phyloP scores from a whole-genome alignment of 2,888 invertebrate species.

The Rhagium mordax region DNA sequence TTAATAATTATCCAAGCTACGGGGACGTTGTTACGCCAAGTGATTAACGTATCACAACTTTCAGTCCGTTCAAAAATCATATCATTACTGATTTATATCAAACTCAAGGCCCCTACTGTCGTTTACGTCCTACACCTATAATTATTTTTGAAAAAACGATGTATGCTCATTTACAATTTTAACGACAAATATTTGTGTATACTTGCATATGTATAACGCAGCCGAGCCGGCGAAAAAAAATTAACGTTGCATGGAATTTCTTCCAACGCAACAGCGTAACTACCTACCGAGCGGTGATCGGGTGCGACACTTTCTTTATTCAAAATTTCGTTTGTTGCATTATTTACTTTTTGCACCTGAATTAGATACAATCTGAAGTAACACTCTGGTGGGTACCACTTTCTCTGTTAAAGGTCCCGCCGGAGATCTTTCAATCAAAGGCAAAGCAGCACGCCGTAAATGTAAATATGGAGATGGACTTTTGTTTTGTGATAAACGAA shows the following conservation, averaged over 20 bases:
- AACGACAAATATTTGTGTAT: no score
- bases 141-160: not conserved
- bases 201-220: not conserved
- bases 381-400: constrained; percentile 26
- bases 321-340: constrained; percentile 17
- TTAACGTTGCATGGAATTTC: constrained; percentile 3
- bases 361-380: constrained; percentile 28
- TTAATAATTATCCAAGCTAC: constrained; percentile 21
- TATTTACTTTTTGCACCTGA: constrained; percentile 21
- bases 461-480: no score
- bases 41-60: constrained; percentile 8
- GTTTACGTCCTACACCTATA: not conserved
- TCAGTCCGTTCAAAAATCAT: constrained; percentile 7
- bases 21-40: constrained; percentile 1
- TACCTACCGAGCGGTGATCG: not conserved
- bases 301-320: constrained; percentile 25
- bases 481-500: not conserved
- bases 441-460: not conserved
- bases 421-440: not conserved
- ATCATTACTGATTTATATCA: not conserved
- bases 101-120: not conserved
- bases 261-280: constrained; percentile 12
- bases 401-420: constrained; percentile 24
- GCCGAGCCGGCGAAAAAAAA: constrained; percentile 2
- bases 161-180: no score